Conservation (phyloP, 2,888 invertebrate genomes). For the Drosophila formosana region DNA sequence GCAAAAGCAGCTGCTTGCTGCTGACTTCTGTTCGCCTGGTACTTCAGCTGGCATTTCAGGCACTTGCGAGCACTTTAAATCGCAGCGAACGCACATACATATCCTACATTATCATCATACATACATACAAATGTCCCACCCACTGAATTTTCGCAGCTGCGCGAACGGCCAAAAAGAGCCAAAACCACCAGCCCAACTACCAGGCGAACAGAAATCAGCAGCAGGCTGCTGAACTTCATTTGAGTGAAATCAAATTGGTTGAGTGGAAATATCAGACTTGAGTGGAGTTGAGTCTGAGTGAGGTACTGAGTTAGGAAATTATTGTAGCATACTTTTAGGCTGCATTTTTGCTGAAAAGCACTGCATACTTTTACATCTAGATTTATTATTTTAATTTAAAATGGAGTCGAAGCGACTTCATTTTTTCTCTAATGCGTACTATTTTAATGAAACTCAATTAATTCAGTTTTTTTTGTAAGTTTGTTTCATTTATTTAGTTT, state of each 20-base stretch:
- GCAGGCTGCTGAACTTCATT: background rate
- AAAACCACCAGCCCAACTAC: background rate
- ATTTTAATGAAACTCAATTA: background rate
- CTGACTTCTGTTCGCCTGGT: slow-evolving; percentile 3
- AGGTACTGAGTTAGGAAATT: background rate
- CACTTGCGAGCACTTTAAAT: background rate
- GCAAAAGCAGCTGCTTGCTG: slow-evolving; percentile 1
- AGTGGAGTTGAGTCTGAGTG: background rate
- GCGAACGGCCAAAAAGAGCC: background rate
- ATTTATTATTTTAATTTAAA: background rate
- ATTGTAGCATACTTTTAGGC: slow-evolving; percentile 23
- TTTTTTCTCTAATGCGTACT: too few species aligned
- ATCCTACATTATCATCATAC: background rate
- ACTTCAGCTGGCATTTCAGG: background rate
- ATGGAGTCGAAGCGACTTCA: too few species aligned
- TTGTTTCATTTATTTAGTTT: slow-evolving; percentile 49
- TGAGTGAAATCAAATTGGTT: background rate
- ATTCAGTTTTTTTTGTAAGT: slow-evolving; percentile 49
- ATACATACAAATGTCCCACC: background rate
- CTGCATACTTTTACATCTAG: slow-evolving; percentile 2
- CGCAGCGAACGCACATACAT: background rate
- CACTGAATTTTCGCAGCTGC: background rate
- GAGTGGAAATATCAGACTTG: background rate
- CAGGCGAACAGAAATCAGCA: slow-evolving; percentile 1
- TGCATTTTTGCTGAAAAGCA: background rate